A percentile compares a stretch with the other conserved stretches of the same genome.
phyloP scores from a whole-genome alignment of 2,888 invertebrate species.

The Rhopalosiphum nymphaeae region DNA sequence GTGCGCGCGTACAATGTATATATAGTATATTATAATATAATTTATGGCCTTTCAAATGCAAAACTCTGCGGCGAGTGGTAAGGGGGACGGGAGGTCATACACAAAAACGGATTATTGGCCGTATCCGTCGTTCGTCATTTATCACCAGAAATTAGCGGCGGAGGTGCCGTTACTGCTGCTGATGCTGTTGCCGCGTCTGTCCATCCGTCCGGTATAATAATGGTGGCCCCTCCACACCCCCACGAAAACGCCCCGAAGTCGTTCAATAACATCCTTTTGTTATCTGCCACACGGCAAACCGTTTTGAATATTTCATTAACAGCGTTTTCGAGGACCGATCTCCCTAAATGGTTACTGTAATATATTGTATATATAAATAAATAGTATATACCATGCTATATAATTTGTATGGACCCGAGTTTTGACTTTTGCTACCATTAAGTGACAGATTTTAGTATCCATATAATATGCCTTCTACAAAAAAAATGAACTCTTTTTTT shows the following conservation, averaged over 20 bases:
- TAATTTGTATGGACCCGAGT: not conserved
- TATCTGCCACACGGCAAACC: not conserved
- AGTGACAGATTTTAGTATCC: not conserved
- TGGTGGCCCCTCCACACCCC: not conserved
- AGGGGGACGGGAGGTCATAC: not conserved
- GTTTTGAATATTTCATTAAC: slow-evolving; percentile 56
- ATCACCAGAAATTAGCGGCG: slow-evolving; percentile 42
- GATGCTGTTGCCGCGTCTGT: not conserved
- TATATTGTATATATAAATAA: not conserved
- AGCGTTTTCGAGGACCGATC: not conserved
- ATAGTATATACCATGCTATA: not conserved
- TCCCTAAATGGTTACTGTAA: not conserved
- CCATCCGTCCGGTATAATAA: slow-evolving; percentile 1
- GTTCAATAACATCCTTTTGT: slow-evolving; percentile 48
- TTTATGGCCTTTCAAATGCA: slow-evolving; percentile 57
- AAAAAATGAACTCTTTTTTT: not conserved
- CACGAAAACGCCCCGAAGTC: not conserved
- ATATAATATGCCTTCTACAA: not conserved
- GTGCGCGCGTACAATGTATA: not conserved
- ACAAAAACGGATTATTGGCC: slow-evolving; percentile 58
- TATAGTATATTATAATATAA: slow-evolving; percentile 20
- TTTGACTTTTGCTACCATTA: not conserved
- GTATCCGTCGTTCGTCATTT: slow-evolving; percentile 58
- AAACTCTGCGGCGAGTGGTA: not conserved
- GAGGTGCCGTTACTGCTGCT: not conserved